Evolutionary conservation across 2,113 vertebrate genomes (phyloP), one percentile per base, ranked within the genome.

Genomic region (Falcunculus frontatus): DNA sequence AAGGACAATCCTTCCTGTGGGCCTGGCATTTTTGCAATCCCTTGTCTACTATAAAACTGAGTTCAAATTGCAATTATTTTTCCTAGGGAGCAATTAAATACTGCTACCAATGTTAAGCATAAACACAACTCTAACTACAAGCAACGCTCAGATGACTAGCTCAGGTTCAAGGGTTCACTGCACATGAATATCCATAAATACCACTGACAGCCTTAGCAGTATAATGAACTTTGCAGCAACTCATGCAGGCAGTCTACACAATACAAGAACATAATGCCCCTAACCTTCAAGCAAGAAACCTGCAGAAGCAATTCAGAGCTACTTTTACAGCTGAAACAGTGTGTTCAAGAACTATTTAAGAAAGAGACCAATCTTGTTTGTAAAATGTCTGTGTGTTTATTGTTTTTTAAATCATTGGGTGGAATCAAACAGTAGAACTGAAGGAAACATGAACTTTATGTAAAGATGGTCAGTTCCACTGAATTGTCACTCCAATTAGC

Each of bases 141-240:
- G 93, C 89, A 93, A 97, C 14, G 91, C 89, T 96, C 95, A 96
- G 98, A 97, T 97, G 95, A 97, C 97, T 97, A 96, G 97, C 96
- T 98, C 96, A 98, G 97, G 97, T 98, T 98, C 97, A 98, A 97
- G 90, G 98, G 98, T 98, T 98, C 98, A 98, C 95, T 97, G 97
- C 96, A 98, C 98, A 98, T 92, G 95, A 97, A 96, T 95, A 97
- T 96, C 97, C 95, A 97, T 96, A 97, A 98, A 98, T 96, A 96
- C 95, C 91, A 85, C 84, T 95, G 96, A 97, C 97, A 97, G 97
- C 89, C 91, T 95, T 46, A 93, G 96, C 94, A 96, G 96, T 97
- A 96, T 96, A 98, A 98, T 97, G 97, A 98, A 96, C 93, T 95
- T 94, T 93, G 95, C 95, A 97, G 89, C 97, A 97, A 97, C 97